phyloP scores from a whole-genome alignment of 53 echinoderm and acorn worm genomes.

The Pentamera pediparva region DNA sequence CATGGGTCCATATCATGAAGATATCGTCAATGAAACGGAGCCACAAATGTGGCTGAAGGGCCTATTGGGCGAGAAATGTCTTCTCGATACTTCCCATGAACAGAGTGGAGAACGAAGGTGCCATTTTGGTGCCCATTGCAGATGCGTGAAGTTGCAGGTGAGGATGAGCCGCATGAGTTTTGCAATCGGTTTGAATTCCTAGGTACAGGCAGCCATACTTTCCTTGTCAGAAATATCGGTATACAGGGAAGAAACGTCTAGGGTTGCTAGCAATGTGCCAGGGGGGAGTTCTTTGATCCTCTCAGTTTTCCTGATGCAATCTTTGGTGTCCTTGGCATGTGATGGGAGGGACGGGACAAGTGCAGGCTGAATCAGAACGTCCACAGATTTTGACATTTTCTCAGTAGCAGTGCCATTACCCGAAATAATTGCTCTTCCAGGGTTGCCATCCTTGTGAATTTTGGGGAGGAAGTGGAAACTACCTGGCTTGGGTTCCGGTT shows the following conservation, averaged over 20 bases:
- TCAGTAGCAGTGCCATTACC: constrained; percentile 6
- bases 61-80: neutral
- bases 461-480: constrained; percentile 8
- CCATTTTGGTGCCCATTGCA: constrained; percentile 3
- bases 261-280: neutral
- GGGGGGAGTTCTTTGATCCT: neutral
- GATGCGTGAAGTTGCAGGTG: neutral
- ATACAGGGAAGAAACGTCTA: constrained; percentile 1
- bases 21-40: too few relatives aligned
- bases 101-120: neutral
- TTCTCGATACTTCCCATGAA: neutral
- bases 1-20: too few relatives aligned
- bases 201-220: neutral
- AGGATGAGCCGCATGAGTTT: neutral
- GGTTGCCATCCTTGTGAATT: constrained; percentile 8
- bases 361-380: constrained; percentile 3
- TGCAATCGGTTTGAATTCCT: neutral
- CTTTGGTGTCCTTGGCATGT: neutral
- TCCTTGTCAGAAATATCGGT: neutral
- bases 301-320: constrained; percentile 7
- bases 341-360: neutral
- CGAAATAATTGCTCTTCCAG: neutral
- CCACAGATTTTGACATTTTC: constrained; percentile 7
- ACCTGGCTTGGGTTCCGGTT: neutral
- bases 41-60: neutral